A percentile compares a stretch with the other conserved stretches of the same genome.
Evolutionary conservation across 2,113 vertebrate genomes (phyloP).

Genomic region (Tyto alba): DNA sequence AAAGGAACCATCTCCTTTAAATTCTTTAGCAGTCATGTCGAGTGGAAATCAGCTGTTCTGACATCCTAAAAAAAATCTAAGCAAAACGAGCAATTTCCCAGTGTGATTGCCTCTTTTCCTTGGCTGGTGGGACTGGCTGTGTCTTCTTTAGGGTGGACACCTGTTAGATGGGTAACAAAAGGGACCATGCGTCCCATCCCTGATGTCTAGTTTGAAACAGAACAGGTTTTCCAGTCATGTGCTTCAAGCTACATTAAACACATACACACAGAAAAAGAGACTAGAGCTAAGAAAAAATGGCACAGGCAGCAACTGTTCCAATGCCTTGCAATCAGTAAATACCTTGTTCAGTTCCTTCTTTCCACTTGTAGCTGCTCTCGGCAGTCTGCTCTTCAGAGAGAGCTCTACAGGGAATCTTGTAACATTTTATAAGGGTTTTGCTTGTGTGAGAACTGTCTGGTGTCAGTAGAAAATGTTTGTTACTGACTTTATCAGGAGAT

Average conservation of each 20-base stretch:
- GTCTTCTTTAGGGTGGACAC: neutral
- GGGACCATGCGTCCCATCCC: too few species aligned
- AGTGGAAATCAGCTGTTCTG: neutral
- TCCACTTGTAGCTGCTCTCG: neutral
- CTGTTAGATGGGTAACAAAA: neutral
- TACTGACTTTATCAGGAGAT: neutral
- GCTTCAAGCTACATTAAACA: neutral
- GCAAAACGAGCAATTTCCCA: neutral
- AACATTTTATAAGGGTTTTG: neutral
- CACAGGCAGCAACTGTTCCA: neutral
- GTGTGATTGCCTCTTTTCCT: neutral
- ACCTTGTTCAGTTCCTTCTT: neutral
- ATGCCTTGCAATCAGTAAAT: neutral
- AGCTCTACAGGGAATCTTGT: neutral
- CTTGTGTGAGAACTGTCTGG: neutral
- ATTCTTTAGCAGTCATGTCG: neutral
- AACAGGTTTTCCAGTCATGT: neutral
- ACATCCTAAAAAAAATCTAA: neutral
- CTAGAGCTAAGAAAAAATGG: neutral
- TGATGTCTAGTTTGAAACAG: neutral
- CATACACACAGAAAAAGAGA: neutral
- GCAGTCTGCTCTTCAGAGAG: neutral
- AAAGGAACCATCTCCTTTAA: neutral
- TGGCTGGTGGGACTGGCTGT: neutral
- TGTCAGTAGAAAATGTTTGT: neutral